These are phyloP conservation scores for Cyprinus carpio DNA, from an alignment of 2,113 vertebrate species.

Conservation along the genomic window DNA sequence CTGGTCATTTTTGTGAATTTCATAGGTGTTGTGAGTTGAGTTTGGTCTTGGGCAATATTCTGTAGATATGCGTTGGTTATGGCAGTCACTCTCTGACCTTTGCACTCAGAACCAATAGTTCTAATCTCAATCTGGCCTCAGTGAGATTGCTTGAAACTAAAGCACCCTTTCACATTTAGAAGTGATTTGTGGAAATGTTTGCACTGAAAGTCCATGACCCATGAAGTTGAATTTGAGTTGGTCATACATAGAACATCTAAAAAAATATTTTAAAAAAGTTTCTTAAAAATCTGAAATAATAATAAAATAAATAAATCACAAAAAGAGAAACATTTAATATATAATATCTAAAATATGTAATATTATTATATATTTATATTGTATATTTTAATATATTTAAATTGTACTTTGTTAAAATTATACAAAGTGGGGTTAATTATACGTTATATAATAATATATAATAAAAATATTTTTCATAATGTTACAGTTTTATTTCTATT, in stretches of 20 bases:
- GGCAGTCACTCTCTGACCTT: slow-evolving; percentile 58
- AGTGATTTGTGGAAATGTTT: slow-evolving; percentile 71
- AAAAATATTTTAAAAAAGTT: not conserved
- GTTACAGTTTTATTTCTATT: too few species aligned
- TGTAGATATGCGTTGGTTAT: slow-evolving; percentile 57
- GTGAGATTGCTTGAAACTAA: slow-evolving; percentile 63
- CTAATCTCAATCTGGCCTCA: slow-evolving; percentile 63
- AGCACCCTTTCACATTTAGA: slow-evolving; percentile 65
- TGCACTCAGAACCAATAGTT: slow-evolving; percentile 61
- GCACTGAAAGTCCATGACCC: slow-evolving; percentile 68
- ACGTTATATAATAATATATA: not conserved
- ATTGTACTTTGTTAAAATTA: not conserved
- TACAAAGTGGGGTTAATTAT: not conserved
- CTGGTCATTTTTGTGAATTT: slow-evolving; percentile 46
- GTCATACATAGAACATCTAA: slow-evolving; percentile 25
- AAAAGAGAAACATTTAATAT: not conserved
- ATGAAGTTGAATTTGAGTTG: slow-evolving; percentile 56
- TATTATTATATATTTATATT: not conserved
- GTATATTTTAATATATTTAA: not conserved
- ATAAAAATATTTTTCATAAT: too few species aligned
- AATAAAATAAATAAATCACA: not conserved
- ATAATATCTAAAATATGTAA: not conserved
- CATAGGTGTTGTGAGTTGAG: slow-evolving; percentile 37
- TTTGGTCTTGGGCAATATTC: slow-evolving; percentile 51
- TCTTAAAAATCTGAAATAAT: not conserved